Conservation (phyloP, 35 echinoderm and acorn worm genomes). For the Hemicentrotus pulcherrimus region DNA sequence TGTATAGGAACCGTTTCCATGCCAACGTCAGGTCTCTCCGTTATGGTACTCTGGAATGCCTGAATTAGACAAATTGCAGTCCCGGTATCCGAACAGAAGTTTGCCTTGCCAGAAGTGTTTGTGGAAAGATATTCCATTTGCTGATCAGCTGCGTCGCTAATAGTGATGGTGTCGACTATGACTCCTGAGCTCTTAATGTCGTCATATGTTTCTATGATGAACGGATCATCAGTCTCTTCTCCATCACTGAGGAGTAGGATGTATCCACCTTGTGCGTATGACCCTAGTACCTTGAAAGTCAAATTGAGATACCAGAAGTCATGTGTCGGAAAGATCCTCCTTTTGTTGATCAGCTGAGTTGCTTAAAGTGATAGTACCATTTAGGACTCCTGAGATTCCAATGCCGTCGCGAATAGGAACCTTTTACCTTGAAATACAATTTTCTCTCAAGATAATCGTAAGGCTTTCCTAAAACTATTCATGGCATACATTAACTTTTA, state of each 20-base stretch:
- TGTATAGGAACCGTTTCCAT: background rate
- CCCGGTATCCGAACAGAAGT: background rate
- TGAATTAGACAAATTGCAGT: background rate
- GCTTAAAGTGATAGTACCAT: too few relatives aligned
- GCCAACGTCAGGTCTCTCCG: background rate
- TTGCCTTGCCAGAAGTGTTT: background rate
- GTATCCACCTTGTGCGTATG: background rate
- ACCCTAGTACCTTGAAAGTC: background rate
- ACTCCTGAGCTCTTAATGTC: background rate
- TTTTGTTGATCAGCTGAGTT: too few relatives aligned
- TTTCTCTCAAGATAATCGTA: too few relatives aligned
- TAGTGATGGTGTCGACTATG: background rate
- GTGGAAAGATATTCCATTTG: background rate
- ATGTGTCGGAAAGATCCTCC: too few relatives aligned
- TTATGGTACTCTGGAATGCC: constrained; percentile 27
- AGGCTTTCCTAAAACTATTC: too few relatives aligned
- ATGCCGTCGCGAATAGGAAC: too few relatives aligned
- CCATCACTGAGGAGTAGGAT: constrained; percentile 4
- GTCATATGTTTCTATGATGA: background rate
- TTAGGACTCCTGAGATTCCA: too few relatives aligned
- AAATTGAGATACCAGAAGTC: too few relatives aligned
- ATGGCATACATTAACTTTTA: too few relatives aligned
- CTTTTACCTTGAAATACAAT: too few relatives aligned
- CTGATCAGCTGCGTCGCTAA: background rate
- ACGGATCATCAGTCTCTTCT: background rate